Evolutionary conservation across 2,797 vertebrate species (phyloP), one percentile per base, ranked within the genome.

Genomic region (Sebastes diaconus): DNA sequence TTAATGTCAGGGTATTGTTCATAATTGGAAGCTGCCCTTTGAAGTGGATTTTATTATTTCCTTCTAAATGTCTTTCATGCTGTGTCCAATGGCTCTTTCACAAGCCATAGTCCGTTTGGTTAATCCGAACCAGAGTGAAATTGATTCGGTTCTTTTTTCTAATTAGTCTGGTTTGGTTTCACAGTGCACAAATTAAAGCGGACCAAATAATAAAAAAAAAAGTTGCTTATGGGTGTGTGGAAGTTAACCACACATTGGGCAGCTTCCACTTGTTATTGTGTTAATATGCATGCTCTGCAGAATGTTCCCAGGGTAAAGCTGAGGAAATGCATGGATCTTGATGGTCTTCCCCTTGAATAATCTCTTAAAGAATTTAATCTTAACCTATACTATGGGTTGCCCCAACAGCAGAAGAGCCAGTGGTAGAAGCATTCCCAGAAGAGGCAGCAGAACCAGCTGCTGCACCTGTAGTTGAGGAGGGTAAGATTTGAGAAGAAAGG

Each of bases 381-480:
- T 60, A 87, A 85, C 36, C 22, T 18, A 24, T 59, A 32, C 20
- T 75, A 25, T 88, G 83, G 30, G 84, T 90, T 88, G 13, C 75
- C 58, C 86, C 58, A 67, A 61, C 89, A 93, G 90, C 92, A 85
- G 87, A 85, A 39, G 84, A 93, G 57, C 81, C 85, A 27, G 66
- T 85, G 42, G 65, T 77, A 77, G 90, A 90, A 77, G 34, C 80
- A 1, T 1, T 77, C 4, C 20, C 88, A 52, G 85, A 88, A 34
- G 87, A 88, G 24, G 68, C 74, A 83, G 79, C 85, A 84, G 86
- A 82, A 60, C 22, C 69, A 58, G 66, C 79, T 79, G 78, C 84
- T 86, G 80, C 52, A 16, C 59, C 80, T 75, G 67, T 85, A 78
- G 82, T 87, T n/a, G 83, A 85, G 72, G 87, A 90, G 82, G 92